Evolutionary conservation across 2,797 vertebrate species (phyloP).

Genomic region (Mus spretus): DNA sequence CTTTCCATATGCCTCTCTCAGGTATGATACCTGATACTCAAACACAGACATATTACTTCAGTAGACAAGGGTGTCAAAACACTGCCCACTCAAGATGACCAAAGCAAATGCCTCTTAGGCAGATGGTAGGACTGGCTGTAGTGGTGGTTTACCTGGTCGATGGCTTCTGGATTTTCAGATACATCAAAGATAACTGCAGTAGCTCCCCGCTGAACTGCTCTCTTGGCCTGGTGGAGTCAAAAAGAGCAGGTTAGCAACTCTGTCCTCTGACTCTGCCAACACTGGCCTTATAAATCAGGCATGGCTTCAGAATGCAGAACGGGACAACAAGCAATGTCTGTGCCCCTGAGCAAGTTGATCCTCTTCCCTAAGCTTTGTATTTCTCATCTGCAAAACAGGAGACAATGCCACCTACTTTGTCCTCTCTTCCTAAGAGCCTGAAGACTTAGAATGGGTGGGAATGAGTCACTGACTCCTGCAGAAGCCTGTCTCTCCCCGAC

Average conservation of each 20-base stretch:
- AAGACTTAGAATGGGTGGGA: slow-evolving; percentile 6
- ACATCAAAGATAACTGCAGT: slow-evolving; percentile 99
- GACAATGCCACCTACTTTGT: background rate
- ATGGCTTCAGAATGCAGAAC: background rate
- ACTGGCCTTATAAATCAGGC: slow-evolving; percentile 38
- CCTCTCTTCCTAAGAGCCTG: background rate
- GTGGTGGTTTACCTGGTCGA: slow-evolving; percentile 93
- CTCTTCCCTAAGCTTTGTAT: background rate
- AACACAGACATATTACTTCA: background rate
- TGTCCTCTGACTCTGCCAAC: slow-evolving; percentile 36
- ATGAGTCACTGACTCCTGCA: background rate
- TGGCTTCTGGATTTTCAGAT: slow-evolving; percentile 99
- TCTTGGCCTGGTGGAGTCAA: slow-evolving; percentile 93
- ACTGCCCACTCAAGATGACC: background rate
- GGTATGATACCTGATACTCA: background rate
- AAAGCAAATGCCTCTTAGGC: background rate
- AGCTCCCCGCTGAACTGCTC: slow-evolving; percentile 98
- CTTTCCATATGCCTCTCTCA: background rate
- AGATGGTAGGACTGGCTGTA: background rate
- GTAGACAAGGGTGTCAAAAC: background rate
- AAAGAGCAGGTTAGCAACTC: slow-evolving; percentile 74
- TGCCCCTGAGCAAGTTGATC: slow-evolving; percentile 16
- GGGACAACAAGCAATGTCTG: background rate
- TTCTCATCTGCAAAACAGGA: background rate
- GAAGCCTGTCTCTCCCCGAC: background rate